Evolutionary conservation across 2,797 vertebrate species (phyloP).

Genomic region (Hoplostethus mediterraneus): DNA sequence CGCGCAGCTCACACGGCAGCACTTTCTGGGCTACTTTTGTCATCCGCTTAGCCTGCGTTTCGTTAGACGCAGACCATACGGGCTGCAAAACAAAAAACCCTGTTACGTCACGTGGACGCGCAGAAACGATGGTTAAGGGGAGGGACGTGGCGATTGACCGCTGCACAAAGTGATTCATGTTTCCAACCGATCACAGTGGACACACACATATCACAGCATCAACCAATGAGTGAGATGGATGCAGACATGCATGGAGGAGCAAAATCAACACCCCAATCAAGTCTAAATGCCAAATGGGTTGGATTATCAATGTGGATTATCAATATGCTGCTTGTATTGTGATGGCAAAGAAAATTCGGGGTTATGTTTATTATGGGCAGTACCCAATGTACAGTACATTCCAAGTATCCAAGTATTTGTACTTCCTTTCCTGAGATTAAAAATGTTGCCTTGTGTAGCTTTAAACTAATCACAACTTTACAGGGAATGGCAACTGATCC

Average conservation of each 20-base stretch:
- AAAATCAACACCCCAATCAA: slow-evolving; percentile 20
- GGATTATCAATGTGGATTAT: not conserved
- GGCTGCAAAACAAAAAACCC: slow-evolving; percentile 10
- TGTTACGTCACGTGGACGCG: slow-evolving; percentile 29
- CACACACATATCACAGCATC: slow-evolving; percentile 42
- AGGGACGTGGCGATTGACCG: slow-evolving; percentile 36
- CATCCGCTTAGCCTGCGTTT: not conserved
- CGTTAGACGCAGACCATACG: not conserved
- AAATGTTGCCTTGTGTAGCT: no score
- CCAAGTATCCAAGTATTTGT: no score
- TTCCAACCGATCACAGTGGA: slow-evolving; percentile 39
- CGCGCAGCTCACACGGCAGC: not conserved
- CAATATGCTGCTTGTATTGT: not conserved
- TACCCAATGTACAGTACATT: not conserved
- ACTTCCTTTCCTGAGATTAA: no score
- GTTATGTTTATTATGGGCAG: not conserved
- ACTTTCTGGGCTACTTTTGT: slow-evolving; percentile 11
- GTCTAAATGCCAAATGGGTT: slow-evolving; percentile 1
- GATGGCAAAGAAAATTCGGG: not conserved
- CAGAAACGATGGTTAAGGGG: slow-evolving; percentile 28
- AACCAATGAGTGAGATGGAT: slow-evolving; percentile 61
- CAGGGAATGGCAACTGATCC: no score
- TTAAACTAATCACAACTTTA: no score
- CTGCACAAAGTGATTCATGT: slow-evolving; percentile 43
- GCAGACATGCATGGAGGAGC: slow-evolving; percentile 59